Conservation (phyloP, 2,888 invertebrate genomes). For the Ryuthela nishihirai region DNA sequence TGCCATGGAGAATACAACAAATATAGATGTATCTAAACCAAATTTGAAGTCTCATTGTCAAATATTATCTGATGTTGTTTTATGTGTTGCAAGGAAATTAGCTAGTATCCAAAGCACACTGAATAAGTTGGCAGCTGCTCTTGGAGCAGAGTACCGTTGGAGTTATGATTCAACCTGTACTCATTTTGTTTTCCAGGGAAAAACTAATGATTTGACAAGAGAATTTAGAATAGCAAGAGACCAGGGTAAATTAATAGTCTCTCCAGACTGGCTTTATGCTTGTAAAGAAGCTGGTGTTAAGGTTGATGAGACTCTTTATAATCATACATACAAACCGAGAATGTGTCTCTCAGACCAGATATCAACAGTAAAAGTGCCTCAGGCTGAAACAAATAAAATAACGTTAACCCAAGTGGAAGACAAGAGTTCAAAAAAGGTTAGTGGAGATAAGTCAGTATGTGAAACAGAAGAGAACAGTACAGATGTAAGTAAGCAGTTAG, state of each 20-base stretch:
- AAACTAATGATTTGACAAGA: constrained; percentile 50
- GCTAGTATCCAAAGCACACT: constrained; percentile 48
- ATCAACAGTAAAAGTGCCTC: constrained; percentile 12
- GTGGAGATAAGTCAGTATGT: not conserved
- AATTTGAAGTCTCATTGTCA: not conserved
- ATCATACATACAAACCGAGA: constrained; percentile 52
- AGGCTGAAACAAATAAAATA: not conserved
- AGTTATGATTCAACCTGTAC: constrained; percentile 50
- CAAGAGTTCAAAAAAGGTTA: not conserved
- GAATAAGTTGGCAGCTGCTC: constrained; percentile 47
- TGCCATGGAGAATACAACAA: not conserved
- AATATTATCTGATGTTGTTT: constrained; percentile 49
- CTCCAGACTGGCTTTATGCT: constrained; percentile 52
- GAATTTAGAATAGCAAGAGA: constrained; percentile 49
- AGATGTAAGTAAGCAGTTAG: constrained; percentile 38
- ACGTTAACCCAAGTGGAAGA: not conserved
- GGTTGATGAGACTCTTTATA: constrained; percentile 51
- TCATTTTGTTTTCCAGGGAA: constrained; percentile 52
- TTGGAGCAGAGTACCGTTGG: constrained; percentile 53
- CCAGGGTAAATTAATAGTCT: constrained; percentile 51
- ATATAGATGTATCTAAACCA: not conserved
- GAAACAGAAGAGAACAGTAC: not conserved
- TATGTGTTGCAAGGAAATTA: constrained; percentile 51
- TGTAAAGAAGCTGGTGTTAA: constrained; percentile 47
- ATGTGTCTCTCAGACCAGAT: constrained; percentile 47